Evolutionary conservation across 2,113 vertebrate species (phyloP).

Genomic region (Eleginops maclovinus): DNA sequence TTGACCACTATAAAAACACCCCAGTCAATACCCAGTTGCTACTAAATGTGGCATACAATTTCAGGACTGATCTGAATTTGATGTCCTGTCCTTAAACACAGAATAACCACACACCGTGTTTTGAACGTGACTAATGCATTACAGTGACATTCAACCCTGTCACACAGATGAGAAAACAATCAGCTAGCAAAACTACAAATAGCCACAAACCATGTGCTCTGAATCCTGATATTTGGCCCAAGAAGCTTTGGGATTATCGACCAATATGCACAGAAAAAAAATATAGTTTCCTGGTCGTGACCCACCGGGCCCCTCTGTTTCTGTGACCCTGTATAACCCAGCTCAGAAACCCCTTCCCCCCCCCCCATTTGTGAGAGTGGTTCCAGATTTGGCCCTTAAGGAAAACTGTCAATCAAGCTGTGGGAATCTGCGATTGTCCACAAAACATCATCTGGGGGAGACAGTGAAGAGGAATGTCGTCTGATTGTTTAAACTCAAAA

Average conservation of each 20-base stretch:
- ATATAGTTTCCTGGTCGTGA: constrained; percentile 42
- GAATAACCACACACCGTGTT: constrained; percentile 31
- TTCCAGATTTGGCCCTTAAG: constrained; percentile 75
- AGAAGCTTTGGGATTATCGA: constrained; percentile 1
- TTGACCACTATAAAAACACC: no score
- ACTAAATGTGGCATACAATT: constrained; percentile 12
- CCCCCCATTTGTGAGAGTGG: constrained; percentile 60
- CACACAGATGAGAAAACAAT: constrained; percentile 9
- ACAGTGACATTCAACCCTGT: constrained; percentile 45
- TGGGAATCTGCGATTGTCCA: constrained; percentile 52
- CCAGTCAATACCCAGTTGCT: no score
- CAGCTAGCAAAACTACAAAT: constrained; percentile 23
- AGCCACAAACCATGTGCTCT: not conserved
- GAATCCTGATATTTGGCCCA: constrained; percentile 10
- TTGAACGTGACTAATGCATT: constrained; percentile 56
- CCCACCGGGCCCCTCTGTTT: constrained; percentile 36
- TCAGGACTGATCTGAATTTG: constrained; percentile 26
- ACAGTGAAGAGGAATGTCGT: constrained; percentile 19
- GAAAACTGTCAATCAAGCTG: constrained; percentile 70
- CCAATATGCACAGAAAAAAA: constrained; percentile 5
- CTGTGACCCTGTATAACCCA: constrained; percentile 63
- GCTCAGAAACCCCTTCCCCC: constrained; percentile 51
- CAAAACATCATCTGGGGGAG: constrained; percentile 38
- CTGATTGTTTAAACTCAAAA: constrained; percentile 19
- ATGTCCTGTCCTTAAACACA: constrained; percentile 33